Base-by-base conservation (phyloP, 2,113 vertebrate species). In the Peucedramus taeniatus region DNA sequence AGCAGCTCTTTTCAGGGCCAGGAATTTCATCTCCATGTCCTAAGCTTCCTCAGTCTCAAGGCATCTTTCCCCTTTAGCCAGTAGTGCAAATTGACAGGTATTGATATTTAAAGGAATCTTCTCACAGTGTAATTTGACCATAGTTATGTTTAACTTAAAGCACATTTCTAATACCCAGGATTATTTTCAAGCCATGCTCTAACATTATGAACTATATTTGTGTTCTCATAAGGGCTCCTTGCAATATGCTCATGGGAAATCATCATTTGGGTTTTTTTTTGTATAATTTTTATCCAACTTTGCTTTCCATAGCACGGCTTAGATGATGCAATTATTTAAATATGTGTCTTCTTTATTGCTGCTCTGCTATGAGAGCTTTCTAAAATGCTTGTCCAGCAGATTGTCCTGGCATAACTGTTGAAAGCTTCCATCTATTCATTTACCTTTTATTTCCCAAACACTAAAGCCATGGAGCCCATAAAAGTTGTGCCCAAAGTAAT, bases 351-450 rank as follows among this genome's bases (percentile, higher is more conserved):
- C n/a, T 49, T 87, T 76, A 56, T 75, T 92, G 65, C 69, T 90
- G 76, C 90, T 82, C 35, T 82, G 69, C 45, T 90, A 49, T 77
- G 71, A 94, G 79, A 83, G 33, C 53, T 93, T 93, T 91, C 61
- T 57, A 92, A 96, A 45, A 70, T 94, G 89, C 63, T 65, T 96
- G 78, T 92, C 94, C 91, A 96, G 96, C 96, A 94, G 60, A 87
- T 93, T 92, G 94, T 78, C 83, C 89, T 77, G 47, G 75, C 44
- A 60, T 74, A 83, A 64, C 68, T 83, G 72, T 63, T 96, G 93
- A 96, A 94, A 94, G 77, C 90, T 90, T 93, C 94, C 86, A 94
- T 96, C 83, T 94, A 92, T 96, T 97, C 64, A 95, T 96, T 93
- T 96, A 53, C 53, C 77, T 95, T 94, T 84, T 96, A 95, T 94